A percentile compares a stretch with the other conserved stretches of the same genome.
Conservation (phyloP, 1,140 invertebrate genomes). For the Brachionus rubens region DNA sequence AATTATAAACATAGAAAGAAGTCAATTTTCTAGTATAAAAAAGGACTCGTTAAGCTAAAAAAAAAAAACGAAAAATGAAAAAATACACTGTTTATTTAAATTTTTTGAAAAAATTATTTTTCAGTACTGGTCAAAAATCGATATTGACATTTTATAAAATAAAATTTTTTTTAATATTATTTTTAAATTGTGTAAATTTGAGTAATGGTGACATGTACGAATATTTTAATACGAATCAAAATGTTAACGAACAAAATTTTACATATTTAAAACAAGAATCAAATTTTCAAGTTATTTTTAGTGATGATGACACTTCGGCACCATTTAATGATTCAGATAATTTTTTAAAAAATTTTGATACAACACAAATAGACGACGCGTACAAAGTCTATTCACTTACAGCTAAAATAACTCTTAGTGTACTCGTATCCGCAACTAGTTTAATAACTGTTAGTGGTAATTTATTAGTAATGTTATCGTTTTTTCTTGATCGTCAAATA, state of each 20-base stretch:
- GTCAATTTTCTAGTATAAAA: no score
- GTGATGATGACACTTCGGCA: not conserved
- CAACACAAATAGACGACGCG: not conserved
- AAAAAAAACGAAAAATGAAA: no score
- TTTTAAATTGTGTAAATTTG: no score
- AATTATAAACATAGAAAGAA: no score
- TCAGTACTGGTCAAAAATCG: no score
- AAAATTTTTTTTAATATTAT: no score
- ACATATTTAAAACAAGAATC: not conserved
- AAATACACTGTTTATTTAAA: no score
- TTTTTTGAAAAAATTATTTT: no score
- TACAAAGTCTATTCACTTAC: slow-evolving; percentile 32
- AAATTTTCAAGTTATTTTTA: slow-evolving; percentile 33
- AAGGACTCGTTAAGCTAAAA: no score
- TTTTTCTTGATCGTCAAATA: slow-evolving; percentile 92
- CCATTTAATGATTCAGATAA: not conserved
- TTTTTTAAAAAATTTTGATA: not conserved
- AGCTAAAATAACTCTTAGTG: slow-evolving; percentile 20
- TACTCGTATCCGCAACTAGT: slow-evolving; percentile 62
- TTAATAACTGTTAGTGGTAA: slow-evolving; percentile 90
- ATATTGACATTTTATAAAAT: no score
- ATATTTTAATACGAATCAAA: no score
- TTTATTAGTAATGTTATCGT: slow-evolving; percentile 89
- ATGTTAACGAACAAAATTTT: not conserved
- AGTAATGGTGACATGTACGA: no score